Evolutionary conservation across 2,888 invertebrate genomes (phyloP).

Genomic region (Sylvicola cinctus): DNA sequence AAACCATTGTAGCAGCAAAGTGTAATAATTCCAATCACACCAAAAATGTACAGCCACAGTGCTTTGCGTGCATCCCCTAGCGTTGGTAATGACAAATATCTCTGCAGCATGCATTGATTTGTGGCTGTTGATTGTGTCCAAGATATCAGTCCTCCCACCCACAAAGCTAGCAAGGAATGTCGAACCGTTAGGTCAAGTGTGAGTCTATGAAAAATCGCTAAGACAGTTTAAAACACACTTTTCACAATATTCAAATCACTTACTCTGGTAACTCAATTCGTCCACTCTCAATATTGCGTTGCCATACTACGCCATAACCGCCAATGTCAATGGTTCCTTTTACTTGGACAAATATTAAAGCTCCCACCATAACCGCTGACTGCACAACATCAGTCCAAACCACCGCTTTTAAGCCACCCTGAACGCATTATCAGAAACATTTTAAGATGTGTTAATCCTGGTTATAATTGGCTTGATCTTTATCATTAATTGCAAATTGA

Average conservation of each 20-base stretch:
- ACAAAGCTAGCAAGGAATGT: constrained; percentile 54
- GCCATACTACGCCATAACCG: constrained; percentile 39
- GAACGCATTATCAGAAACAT: too few species aligned
- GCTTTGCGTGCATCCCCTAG: constrained; percentile 46
- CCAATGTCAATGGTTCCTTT: constrained; percentile 57
- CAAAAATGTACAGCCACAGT: constrained; percentile 40
- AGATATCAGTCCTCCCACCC: constrained; percentile 54
- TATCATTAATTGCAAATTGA: too few species aligned
- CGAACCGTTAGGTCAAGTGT: constrained; percentile 58
- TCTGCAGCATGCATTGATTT: constrained; percentile 71
- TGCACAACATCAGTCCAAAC: constrained; percentile 71
- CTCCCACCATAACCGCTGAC: constrained; percentile 52
- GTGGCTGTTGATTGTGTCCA: constrained; percentile 57
- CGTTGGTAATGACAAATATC: constrained; percentile 56
- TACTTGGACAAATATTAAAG: constrained; percentile 47
- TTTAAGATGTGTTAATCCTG: constrained; percentile 4
- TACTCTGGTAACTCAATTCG: constrained; percentile 51
- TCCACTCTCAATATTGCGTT: constrained; percentile 43
- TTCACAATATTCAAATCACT: too few species aligned
- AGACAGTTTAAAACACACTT: too few species aligned
- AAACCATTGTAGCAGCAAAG: constrained; percentile 53
- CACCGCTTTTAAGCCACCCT: constrained; percentile 64
- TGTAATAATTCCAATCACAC: constrained; percentile 35
- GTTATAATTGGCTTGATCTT: too few species aligned
- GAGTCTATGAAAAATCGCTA: constrained; percentile 33